These are phyloP conservation scores for Drosophila bocki DNA, from an alignment of 1,140 invertebrate genomes.

Conservation along the genomic window DNA sequence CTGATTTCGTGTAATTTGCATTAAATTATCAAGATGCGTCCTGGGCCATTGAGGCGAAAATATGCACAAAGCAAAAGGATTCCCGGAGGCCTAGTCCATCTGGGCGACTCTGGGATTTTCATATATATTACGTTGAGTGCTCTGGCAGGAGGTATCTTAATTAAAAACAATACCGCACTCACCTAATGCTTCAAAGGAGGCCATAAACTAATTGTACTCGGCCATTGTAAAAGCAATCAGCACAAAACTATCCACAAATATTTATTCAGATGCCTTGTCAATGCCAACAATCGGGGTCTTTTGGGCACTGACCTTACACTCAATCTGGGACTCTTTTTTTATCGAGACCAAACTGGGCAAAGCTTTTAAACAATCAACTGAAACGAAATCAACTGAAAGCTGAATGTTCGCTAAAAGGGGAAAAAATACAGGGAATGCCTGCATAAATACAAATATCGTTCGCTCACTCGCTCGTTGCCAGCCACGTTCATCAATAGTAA, in stretches of 20 bases:
- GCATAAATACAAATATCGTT: conserved; percentile 17
- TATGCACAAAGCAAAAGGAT: conserved; percentile 47
- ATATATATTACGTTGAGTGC: conserved; percentile 13
- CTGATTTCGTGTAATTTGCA: conserved; percentile 78
- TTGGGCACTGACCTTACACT: conserved; percentile 44
- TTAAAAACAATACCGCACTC: conserved; percentile 27
- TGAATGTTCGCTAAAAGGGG: conserved; percentile 6
- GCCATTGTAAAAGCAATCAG: conserved; percentile 38
- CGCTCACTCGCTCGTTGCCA: conserved; percentile 20
- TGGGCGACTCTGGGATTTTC: conserved; percentile 23
- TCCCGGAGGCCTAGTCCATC: conserved; percentile 37
- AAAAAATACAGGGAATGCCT: conserved; percentile 1
- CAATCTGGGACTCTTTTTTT: conserved; percentile 10
- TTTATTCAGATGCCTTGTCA: conserved; percentile 35
- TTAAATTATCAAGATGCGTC: conserved; percentile 75
- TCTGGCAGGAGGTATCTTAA: conserved; percentile 8
- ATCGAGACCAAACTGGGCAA: conserved; percentile 26
- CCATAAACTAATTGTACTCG: conserved; percentile 27
- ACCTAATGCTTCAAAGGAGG: neutral
- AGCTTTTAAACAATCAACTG: conserved; percentile 62
- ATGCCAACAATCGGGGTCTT: conserved; percentile 47
- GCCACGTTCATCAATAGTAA: conserved; percentile 67
- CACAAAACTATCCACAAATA: conserved; percentile 31
- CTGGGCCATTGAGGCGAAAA: conserved; percentile 57
- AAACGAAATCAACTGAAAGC: conserved; percentile 28